Evolutionary conservation across 2,888 invertebrate species (phyloP).

Genomic region (Rhaphigaster nebulosa): DNA sequence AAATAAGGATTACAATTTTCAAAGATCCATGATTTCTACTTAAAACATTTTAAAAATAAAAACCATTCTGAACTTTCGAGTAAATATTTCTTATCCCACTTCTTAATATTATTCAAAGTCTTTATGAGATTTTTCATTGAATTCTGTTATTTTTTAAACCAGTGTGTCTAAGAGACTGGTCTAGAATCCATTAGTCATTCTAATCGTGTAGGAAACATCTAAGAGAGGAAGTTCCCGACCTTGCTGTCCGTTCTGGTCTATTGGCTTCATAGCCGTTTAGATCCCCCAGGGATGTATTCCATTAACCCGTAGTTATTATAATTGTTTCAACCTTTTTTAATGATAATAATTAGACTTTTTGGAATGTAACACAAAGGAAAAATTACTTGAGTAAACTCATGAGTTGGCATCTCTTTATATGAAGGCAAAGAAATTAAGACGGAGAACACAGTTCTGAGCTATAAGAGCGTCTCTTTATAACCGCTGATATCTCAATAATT

Average conservation of each 20-base stretch:
- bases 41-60: too few relatives aligned
- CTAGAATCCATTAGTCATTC: neutral
- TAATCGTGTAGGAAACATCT: neutral
- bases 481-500: too few relatives aligned
- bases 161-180: neutral
- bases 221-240: constrained; percentile 7
- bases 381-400: neutral
- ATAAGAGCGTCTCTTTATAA: too few relatives aligned
- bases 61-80: too few relatives aligned
- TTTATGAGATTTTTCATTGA: neutral
- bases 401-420: too few relatives aligned
- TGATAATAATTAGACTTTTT: neutral
- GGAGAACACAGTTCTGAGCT: too few relatives aligned
- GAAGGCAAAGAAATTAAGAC: too few relatives aligned
- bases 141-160: neutral
- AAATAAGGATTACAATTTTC: too few relatives aligned
- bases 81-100: too few relatives aligned
- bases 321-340: neutral
- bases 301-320: neutral
- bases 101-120: too few relatives aligned
- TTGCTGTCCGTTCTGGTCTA: neutral
- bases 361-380: neutral
- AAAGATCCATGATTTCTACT: too few relatives aligned
- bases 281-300: neutral
- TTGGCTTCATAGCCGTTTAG: neutral